These are phyloP conservation scores for Drosophila erecta DNA, from an alignment of 1,140 invertebrate species.

Conservation along the genomic window DNA sequence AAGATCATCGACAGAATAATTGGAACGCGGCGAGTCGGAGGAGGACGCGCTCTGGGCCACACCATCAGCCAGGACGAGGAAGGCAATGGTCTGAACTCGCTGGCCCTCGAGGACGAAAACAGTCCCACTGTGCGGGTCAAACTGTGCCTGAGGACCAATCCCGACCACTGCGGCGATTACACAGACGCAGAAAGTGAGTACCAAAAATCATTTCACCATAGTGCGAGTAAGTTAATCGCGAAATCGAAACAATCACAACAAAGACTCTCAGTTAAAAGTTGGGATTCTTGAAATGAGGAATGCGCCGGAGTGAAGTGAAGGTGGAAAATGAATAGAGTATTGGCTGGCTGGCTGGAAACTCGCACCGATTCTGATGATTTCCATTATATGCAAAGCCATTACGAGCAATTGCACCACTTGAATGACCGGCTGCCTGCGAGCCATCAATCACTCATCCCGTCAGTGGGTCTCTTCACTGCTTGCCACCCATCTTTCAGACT, in stretches of 20 bases:
- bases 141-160: slow-evolving; percentile 91
- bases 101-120: slow-evolving; percentile 85
- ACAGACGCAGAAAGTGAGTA: slow-evolving; percentile 92
- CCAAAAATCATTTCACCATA: neutral
- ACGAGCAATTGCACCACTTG: slow-evolving; percentile 75
- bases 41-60: slow-evolving; percentile 85
- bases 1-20: slow-evolving; percentile 87
- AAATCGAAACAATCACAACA: neutral
- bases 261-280: neutral
- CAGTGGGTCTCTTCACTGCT: slow-evolving; percentile 8
- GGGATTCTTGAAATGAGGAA: neutral
- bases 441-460: slow-evolving; percentile 68
- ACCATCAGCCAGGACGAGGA: slow-evolving; percentile 80
- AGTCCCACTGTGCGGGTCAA: slow-evolving; percentile 90
- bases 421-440: slow-evolving; percentile 51
- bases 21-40: slow-evolving; percentile 77
- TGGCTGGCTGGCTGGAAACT: slow-evolving; percentile 2
- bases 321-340: slow-evolving; percentile 1
- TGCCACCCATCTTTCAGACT: slow-evolving; percentile 23
- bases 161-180: slow-evolving; percentile 93
- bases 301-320: neutral
- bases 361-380: slow-evolving; percentile 51
- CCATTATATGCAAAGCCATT: slow-evolving; percentile 81
- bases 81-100: slow-evolving; percentile 85
- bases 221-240: neutral